Evolutionary conservation across 2,888 invertebrate genomes (phyloP).

Genomic region (Parnassius glacialis): DNA sequence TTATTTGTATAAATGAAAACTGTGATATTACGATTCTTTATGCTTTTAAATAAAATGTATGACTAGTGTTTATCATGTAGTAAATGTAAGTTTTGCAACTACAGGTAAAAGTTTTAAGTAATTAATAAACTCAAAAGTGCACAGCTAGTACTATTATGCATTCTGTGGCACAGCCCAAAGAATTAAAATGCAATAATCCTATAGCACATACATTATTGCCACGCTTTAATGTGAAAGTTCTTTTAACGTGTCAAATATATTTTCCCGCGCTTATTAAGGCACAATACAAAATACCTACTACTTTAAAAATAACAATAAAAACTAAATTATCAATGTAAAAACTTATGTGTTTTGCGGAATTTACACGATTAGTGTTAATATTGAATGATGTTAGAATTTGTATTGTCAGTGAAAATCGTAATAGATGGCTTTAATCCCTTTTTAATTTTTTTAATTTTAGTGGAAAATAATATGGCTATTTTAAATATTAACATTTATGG

Average conservation of each 20-base stretch:
- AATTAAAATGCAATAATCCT: too few relatives aligned
- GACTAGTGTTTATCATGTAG: too few relatives aligned
- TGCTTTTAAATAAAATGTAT: too few relatives aligned
- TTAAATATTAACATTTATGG: slow-evolving; percentile 36
- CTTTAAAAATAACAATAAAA: slow-evolving; percentile 6
- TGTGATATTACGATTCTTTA: too few relatives aligned
- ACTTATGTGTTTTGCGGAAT: neutral
- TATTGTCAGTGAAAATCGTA: slow-evolving; percentile 29
- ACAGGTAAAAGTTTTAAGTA: too few relatives aligned
- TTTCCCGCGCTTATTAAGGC: slow-evolving; percentile 16
- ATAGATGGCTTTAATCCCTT: slow-evolving; percentile 33
- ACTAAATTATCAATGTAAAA: neutral
- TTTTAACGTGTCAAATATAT: slow-evolving; percentile 5
- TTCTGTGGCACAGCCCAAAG: too few relatives aligned
- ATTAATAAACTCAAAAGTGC: too few relatives aligned
- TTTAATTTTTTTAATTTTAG: slow-evolving; percentile 32
- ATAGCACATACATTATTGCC: neutral
- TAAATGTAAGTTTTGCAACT: too few relatives aligned
- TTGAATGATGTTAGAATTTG: slow-evolving; percentile 7
- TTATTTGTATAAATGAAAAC: too few relatives aligned
- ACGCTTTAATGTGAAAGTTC: slow-evolving; percentile 22
- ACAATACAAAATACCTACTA: slow-evolving; percentile 15
- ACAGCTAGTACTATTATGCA: too few relatives aligned
- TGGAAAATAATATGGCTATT: slow-evolving; percentile 65
- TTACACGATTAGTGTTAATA: neutral